Base-by-base conservation (phyloP, 2,797 vertebrate genomes). In the Centropyge bicolor region DNA sequence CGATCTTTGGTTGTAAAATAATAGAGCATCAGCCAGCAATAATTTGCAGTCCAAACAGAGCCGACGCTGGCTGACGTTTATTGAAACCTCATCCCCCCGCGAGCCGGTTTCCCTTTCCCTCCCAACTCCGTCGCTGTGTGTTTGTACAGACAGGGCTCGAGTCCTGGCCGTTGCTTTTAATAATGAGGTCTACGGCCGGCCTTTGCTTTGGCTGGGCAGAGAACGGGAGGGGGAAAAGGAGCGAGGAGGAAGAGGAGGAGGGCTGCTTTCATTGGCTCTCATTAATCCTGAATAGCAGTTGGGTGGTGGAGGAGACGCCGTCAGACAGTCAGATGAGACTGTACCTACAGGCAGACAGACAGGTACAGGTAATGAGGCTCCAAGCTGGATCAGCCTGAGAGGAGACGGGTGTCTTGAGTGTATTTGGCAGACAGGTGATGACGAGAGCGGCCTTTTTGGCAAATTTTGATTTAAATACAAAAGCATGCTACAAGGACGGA, bases 41-140 rank as follows among this genome's bases (percentile, higher is more conserved):
- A 99, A 98, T 98, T 97, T 97, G 97, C 96, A 97, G 96, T 97
- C 96, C 96, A 98, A 98, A 98, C 96, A 98, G 96, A 95, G 94
- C 96, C 95, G 96, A 97, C 94, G 94, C 96, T 97, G 96, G 94
- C 96, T 97, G 97, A 98, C 97, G 97, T 98, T 98, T 97, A 97
- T 96, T 97, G 97, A 98, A 98, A 98, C 97, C 97, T 98, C 97
- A 99, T 97, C 96, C 95, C 95, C 93, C 95, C 89, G 90, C 93
- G 95, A 94, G 81, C 94, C 80, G 93, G 94, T 96, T 96, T 96
- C 96, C 94, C 94, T 93, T 95, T 94, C 95, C 96, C 91, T 96
- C 94, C 86, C 86, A 73, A 54, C 92, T 90, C 87, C 59, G 60
- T 83, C 78, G 72, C 92, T 94, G 87, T 92, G 88, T 97, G 96